Evolutionary conservation across 2,888 invertebrate species (phyloP), one percentile per base, ranked within the genome.

Genomic region (Microctonus hyperodae): DNA sequence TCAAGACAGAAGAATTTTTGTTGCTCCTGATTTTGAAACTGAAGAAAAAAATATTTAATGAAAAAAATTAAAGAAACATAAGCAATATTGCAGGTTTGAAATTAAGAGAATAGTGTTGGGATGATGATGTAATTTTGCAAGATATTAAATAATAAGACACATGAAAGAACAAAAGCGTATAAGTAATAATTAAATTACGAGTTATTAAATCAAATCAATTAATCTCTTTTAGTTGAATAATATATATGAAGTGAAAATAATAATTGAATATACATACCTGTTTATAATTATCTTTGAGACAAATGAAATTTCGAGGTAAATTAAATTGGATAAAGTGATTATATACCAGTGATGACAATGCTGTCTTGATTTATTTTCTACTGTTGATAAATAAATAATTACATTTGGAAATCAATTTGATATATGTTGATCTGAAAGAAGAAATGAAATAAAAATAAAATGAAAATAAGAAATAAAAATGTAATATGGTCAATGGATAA

Each of bases 201-300:
- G 13, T 2, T 51, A 51, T 25, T 23, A 25, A 55, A n/a, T 55
- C 33, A 31, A 55, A 44, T 25, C 55, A 55, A 55, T 55, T 55
- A 55, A 55, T 55, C 31, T 33, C n/a, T 9, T 55, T 31, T n/a
- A 55, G 5, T 25, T 55, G 13, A 33, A 31, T 33, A 55, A 13
- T 5, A 23, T 33, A 28, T 31, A 55, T 20, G 33, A 51, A 51
- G n/a, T 23, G 13, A 2, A 13, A 51, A 55, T 55, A 13, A 55
- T 16, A 31, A 55, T 25, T 28, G 44, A 44, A 16, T 44, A 20
- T 44, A n/a, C 16, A 16, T n/a, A 9, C n/a, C n/a, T 44, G 25
- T 55, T 33, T n/a, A 28, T n/a, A n/a, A n/a, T 55, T 31, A 28
- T 33, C n/a, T n/a, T n/a, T 11, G 7, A 28, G 3, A 53, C 13